Evolutionary conservation across 2,888 invertebrate genomes (phyloP).

Genomic region (Blastobasis adustella): DNA sequence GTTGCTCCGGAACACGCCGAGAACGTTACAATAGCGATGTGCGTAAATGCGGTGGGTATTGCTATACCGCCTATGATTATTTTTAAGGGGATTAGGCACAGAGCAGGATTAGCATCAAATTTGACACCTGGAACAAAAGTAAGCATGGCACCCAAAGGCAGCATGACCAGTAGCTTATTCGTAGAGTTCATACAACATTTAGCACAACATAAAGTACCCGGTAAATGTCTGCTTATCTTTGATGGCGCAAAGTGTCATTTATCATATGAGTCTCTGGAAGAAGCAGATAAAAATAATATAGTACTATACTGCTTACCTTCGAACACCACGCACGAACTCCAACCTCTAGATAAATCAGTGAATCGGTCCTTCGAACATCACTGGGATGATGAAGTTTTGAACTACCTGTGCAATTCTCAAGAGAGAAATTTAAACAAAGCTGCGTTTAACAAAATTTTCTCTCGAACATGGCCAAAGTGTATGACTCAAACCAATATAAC

Average conservation of each 20-base stretch:
- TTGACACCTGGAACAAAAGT: not conserved
- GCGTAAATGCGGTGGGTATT: constrained; percentile 15
- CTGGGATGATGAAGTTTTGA: constrained; percentile 9
- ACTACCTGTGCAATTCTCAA: constrained; percentile 3
- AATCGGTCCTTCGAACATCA: constrained; percentile 11
- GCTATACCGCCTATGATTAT: constrained; percentile 16
- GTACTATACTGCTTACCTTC: constrained; percentile 10
- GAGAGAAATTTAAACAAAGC: constrained; percentile 11
- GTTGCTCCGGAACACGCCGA: constrained; percentile 18
- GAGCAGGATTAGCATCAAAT: not conserved
- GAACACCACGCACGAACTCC: constrained; percentile 10
- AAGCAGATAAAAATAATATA: constrained; percentile 13
- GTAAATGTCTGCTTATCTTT: not conserved
- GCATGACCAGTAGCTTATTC: constrained; percentile 2
- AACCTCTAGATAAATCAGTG: constrained; percentile 12
- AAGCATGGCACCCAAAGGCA: constrained; percentile 1
- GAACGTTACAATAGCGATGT: constrained; percentile 5
- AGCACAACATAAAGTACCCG: not conserved
- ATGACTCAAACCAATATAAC: constrained; percentile 12
- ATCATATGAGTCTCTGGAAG: constrained; percentile 11
- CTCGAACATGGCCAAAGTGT: constrained; percentile 12
- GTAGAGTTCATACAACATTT: constrained; percentile 6
- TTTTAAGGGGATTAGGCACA: constrained; percentile 11
- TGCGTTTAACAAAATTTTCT: constrained; percentile 13
- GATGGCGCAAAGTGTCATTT: constrained; percentile 1